Evolutionary conservation across 1,140 invertebrate genomes (phyloP), one percentile per base, ranked within the genome.

Genomic region (Drosophila pandora): DNA sequence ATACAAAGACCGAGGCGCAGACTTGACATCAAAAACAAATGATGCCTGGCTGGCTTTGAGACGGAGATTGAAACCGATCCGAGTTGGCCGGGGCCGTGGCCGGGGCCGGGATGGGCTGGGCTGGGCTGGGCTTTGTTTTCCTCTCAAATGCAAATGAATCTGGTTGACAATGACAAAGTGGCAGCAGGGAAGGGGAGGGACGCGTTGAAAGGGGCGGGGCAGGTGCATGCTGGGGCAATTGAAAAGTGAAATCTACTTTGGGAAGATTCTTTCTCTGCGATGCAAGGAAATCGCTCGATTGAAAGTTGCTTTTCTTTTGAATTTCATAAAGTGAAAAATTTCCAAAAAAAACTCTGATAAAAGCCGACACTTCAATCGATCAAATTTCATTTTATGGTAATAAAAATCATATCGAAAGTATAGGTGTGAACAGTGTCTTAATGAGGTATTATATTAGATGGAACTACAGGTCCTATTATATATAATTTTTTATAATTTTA

Each of bases 1-100:
- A 87, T 79, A 75, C 69, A 80, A 60, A 79, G 77, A 74, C 74
- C 68, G 7, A 62, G 49, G 32, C 67, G 57, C 73, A 80, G 73
- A 84, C 84, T 89, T 89, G 84, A 89, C 84, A 89, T 89, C 58
- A 61, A 90, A 89, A 84, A 80, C 76, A 89, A 87, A 87, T 87
- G 79, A 87, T 76, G 83, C 79, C 75, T 79, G 79, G 52, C 69
- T 58, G 62, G 55, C 49, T 37, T 78, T 61, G 77, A 23, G 52
- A 49, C 58, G 61, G 47, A 59, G 65, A 62, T 75, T 48, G 55
- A 65, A 59, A 65, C 57, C 70, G 63, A 58, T 65, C 65, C 62
- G 65, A 53, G 61, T 47, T 41, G 47, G 41, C 39, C 12, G 39
- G 41, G 17, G 13, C 34, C 48, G 30, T 5, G 8, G 30, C 30